Evolutionary conservation across 2,888 invertebrate genomes (phyloP), one percentile per base, ranked within the genome.

Genomic region (Diploptera punctata): DNA sequence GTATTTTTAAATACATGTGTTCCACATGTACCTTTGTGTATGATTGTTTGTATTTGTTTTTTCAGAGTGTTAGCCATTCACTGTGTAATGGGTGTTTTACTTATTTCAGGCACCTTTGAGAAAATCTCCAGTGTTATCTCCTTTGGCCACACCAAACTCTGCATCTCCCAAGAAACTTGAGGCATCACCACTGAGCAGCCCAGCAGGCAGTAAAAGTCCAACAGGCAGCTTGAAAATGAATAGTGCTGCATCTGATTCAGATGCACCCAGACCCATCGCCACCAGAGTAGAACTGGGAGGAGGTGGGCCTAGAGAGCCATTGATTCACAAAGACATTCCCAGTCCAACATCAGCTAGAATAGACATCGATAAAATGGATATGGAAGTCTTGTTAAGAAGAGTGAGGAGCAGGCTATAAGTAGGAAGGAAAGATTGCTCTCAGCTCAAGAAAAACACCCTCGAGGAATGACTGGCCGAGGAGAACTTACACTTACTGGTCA

Each of bases 361-460:
- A 31, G 83, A 83, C 73, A 81, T 83, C 61, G 81, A 83, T 57
- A 81, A 80, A 67, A 76, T 83, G 13, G 80, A 79, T 54, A 33
- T 70, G 38, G 31, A 57, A 10, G 43, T 21, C 61, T 62, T 9
- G 18, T 67, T 19, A 49, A 60, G 33, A 65, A 24, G 19, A 65
- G 18, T 47, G 65, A 65, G 4, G 67, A 71, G 19, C 29, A 43
- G 18, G 24, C 54, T 31, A 18, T 33, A 13, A 52, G 65, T 33
- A 60, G 68, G 19, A 43, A 65, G 43, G 71, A 71, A 18, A 65
- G 52, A 5, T 60, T 72, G 26, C 62, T 70, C 73, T 78, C 83
- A 72, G 80, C 82, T 52, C 82, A 82, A 54, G 83, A 84, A 62
- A 84, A 82, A 75, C 83, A 84, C 77, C 82, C 83, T 13, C 81